Percentiles rank a stretch among this genome's conserved stretches.
phyloP scores from a whole-genome alignment of 2,113 vertebrate species.

The Leucoraja erinaceus region DNA sequence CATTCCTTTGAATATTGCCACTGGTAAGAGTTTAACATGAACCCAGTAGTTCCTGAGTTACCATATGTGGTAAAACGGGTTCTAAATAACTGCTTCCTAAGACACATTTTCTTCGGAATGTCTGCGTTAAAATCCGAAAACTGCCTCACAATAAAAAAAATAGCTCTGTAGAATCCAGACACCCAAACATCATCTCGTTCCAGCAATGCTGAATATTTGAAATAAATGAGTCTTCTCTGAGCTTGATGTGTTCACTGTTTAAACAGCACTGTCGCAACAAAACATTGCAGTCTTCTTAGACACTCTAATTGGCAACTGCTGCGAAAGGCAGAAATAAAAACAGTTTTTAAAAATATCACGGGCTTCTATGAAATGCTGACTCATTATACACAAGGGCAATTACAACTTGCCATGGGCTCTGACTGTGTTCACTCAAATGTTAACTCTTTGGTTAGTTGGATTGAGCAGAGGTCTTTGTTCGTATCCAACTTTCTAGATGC shows the following conservation, averaged over 20 bases:
- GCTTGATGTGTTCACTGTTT: constrained; percentile 57
- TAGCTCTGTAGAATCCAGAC: constrained; percentile 56
- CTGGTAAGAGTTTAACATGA: neutral
- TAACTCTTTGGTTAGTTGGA: neutral
- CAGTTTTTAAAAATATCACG: constrained; percentile 5
- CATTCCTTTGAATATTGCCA: neutral
- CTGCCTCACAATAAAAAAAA: constrained; percentile 26
- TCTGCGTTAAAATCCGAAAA: constrained; percentile 21
- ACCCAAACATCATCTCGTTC: constrained; percentile 68
- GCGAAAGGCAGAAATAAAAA: neutral
- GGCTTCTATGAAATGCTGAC: constrained; percentile 5
- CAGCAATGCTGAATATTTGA: constrained; percentile 69
- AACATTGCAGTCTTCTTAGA: constrained; percentile 45
- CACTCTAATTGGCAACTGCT: constrained; percentile 17
- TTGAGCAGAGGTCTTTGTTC: neutral
- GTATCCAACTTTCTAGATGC: neutral
- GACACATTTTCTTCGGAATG: constrained; percentile 15
- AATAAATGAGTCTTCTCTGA: constrained; percentile 54
- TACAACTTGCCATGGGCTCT: neutral
- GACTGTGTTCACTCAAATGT: neutral
- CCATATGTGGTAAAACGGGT: constrained; percentile 15
- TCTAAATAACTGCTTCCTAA: constrained; percentile 6
- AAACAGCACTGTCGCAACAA: constrained; percentile 58
- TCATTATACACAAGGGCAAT: neutral
- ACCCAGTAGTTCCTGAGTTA: neutral